phyloP scores from a whole-genome alignment of 2,113 vertebrate species.

The Mesitornis unicolor region DNA sequence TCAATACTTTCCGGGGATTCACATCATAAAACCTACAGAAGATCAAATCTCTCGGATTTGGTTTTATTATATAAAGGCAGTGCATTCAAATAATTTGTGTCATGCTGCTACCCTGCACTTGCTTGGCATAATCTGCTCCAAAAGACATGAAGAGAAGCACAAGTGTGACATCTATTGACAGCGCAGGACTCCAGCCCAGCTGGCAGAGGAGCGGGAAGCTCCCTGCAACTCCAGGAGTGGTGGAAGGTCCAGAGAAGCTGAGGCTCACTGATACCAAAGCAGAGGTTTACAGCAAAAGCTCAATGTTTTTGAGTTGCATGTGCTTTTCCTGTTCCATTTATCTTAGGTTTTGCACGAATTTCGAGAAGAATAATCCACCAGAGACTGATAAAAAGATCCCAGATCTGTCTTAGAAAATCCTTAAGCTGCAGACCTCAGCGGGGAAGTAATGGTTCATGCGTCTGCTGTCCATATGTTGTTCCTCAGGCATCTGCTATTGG shows the following conservation, averaged over 20 bases:
- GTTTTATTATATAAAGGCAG: slow-evolving; percentile 36
- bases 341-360: neutral
- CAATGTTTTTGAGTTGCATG: neutral
- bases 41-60: slow-evolving; percentile 16
- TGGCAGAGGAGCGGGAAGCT: neutral
- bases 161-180: slow-evolving; percentile 68
- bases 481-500: neutral
- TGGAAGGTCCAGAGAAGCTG: neutral
- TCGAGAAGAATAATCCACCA: neutral
- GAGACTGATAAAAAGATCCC: neutral
- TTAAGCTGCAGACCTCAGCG: neutral
- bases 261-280: neutral
- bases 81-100: slow-evolving; percentile 34
- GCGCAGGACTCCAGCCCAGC: neutral
- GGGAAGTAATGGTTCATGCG: neutral
- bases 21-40: slow-evolving; percentile 23
- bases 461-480: neutral
- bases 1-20: neutral
- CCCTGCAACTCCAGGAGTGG: neutral
- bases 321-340: neutral
- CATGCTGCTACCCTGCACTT: neutral
- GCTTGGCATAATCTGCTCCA: neutral
- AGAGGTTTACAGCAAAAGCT: neutral
- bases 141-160: neutral
- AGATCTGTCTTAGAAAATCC: neutral